Percentiles rank a stretch among this genome's conserved stretches.
Conservation (phyloP, 1,140 invertebrate species). For the Drosophila ercepeae region DNA sequence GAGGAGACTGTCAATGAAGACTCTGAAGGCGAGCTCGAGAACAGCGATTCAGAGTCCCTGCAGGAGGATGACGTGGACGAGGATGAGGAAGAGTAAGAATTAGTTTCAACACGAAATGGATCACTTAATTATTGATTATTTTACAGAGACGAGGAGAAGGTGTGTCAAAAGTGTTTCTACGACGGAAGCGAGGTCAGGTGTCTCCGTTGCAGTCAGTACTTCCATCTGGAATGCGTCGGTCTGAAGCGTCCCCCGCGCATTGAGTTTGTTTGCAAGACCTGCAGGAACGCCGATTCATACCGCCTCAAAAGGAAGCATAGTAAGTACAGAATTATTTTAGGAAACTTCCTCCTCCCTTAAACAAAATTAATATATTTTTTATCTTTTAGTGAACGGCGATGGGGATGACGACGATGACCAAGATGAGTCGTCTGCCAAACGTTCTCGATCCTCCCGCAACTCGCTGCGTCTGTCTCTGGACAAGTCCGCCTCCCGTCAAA, state of each 20-base stretch:
- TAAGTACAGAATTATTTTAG: constrained; percentile 11
- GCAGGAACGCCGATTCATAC: constrained; percentile 49
- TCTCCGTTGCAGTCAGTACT: constrained; percentile 54
- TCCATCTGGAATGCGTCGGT: constrained; percentile 71
- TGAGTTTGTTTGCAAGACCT: constrained; percentile 65
- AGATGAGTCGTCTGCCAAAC: constrained; percentile 68
- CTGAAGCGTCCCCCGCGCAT: constrained; percentile 62
- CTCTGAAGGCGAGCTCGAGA: constrained; percentile 34
- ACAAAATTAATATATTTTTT: not conserved
- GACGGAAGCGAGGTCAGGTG: constrained; percentile 75
- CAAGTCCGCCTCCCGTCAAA: constrained; percentile 37
- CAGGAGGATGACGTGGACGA: constrained; percentile 77
- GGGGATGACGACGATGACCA: constrained; percentile 63
- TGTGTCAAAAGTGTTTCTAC: constrained; percentile 67
- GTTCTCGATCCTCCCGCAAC: constrained; percentile 56
- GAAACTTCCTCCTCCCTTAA: not conserved
- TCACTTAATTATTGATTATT: not conserved
- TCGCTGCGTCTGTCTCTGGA: constrained; percentile 62
- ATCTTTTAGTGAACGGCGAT: constrained; percentile 51
- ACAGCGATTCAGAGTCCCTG: constrained; percentile 86
- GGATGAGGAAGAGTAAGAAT: constrained; percentile 38
- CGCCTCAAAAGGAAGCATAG: constrained; percentile 45
- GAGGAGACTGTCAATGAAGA: constrained; percentile 61
- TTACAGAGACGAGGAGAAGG: constrained; percentile 60
- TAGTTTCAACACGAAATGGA: not conserved